phyloP scores from a whole-genome alignment of 2,888 invertebrate genomes.

The Lasioglossum calceatum region DNA sequence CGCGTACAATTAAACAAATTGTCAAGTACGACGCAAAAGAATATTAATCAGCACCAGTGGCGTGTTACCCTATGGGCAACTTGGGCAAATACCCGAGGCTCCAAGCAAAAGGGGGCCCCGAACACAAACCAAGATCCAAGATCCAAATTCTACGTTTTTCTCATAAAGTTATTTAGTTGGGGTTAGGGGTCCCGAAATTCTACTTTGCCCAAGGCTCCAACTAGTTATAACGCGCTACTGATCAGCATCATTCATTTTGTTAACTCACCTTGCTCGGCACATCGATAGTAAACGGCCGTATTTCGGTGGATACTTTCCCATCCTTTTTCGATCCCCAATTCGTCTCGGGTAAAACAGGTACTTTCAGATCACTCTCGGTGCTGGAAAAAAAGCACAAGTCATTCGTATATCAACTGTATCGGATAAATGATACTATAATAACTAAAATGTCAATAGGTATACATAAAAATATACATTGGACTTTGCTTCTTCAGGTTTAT shows the following conservation, averaged over 20 bases:
- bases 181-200: no score
- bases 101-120: no score
- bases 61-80: no score
- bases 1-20: slow-evolving; percentile 7
- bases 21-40: background rate
- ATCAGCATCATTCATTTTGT: background rate
- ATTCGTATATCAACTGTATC: background rate
- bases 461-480: background rate
- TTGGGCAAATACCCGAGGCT: no score
- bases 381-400: background rate
- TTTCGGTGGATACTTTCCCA: slow-evolving; percentile 84
- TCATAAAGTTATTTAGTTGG: no score
- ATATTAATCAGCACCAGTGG: background rate
- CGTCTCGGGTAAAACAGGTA: slow-evolving; percentile 80
- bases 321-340: slow-evolving; percentile 87
- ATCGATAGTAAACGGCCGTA: slow-evolving; percentile 87
- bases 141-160: no score
- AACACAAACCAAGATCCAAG: no score
- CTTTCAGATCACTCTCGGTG: slow-evolving; percentile 19
- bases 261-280: slow-evolving; percentile 87
- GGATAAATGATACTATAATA: background rate
- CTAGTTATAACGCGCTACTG: no score
- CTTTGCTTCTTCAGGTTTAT: background rate
- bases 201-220: no score
- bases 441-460: background rate